Evolutionary conservation across 2,113 vertebrate species (phyloP).

Genomic region (Cacatua alba): DNA sequence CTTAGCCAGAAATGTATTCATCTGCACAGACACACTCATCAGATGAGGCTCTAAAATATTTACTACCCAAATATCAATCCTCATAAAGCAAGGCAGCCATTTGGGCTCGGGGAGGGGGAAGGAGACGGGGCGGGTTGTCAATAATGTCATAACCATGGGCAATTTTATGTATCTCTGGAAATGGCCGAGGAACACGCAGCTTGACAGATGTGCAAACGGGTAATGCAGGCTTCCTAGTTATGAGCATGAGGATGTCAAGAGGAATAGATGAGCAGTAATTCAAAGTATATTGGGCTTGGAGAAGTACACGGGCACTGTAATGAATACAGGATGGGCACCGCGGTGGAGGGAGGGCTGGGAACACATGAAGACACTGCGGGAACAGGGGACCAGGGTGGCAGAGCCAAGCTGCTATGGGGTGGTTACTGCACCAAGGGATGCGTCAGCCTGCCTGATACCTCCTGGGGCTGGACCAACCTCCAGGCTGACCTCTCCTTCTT

Average conservation of each 20-base stretch:
- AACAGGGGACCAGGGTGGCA: accelerated
- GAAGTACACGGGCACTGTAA: not conserved
- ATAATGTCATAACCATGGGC: constrained; percentile 66
- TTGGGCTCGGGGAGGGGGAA: constrained; percentile 29
- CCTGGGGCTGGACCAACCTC: not conserved
- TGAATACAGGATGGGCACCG: not conserved
- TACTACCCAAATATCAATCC: constrained; percentile 72
- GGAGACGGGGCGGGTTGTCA: not conserved
- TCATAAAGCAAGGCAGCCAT: constrained; percentile 61
- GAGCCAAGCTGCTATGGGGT: accelerated
- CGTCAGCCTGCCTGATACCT: not conserved
- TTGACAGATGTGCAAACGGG: constrained; percentile 67
- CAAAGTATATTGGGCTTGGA: constrained; percentile 52
- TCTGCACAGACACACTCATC: constrained; percentile 52
- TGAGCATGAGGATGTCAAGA: constrained; percentile 61
- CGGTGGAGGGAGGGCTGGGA: not conserved
- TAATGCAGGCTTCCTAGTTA: constrained; percentile 63
- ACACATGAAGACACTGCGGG: not conserved
- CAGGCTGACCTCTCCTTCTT: not conserved
- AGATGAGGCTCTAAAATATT: constrained; percentile 71
- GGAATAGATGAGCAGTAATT: constrained; percentile 66
- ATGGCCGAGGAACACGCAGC: constrained; percentile 57
- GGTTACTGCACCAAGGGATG: not conserved
- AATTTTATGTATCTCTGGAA: constrained; percentile 72
- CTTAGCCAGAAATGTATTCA: constrained; percentile 59